A percentile compares a stretch with the other conserved stretches of the same genome.
Conservation (phyloP, 2,888 invertebrate genomes). For the Schrankia costaestrigalis region DNA sequence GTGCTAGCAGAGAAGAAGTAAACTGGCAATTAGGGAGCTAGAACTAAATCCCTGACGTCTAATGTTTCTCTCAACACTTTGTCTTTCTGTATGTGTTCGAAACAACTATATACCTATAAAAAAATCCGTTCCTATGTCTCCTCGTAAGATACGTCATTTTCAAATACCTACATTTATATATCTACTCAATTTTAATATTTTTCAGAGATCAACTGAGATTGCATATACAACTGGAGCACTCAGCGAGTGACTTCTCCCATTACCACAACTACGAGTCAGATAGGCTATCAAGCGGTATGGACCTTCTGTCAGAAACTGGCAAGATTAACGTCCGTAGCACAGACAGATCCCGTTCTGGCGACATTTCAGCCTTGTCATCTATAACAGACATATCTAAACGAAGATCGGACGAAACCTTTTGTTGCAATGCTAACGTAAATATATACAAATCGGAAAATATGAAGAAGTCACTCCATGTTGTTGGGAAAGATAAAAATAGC, state of each 20-base stretch:
- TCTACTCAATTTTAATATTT: neutral
- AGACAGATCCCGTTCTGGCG: slow-evolving; percentile 15
- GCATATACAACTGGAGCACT: slow-evolving; percentile 56
- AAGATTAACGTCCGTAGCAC: slow-evolving; percentile 35
- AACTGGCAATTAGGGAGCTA: too few relatives aligned
- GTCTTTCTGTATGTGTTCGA: too few relatives aligned
- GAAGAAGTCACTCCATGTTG: slow-evolving; percentile 39
- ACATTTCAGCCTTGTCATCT: slow-evolving; percentile 8
- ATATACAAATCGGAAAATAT: slow-evolving; percentile 55
- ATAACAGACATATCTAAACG: slow-evolving; percentile 22
- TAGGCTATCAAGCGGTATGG: slow-evolving; percentile 14
- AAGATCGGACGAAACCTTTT: slow-evolving; percentile 42
- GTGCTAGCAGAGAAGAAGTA: too few relatives aligned
- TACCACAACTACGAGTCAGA: slow-evolving; percentile 51
- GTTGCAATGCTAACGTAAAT: slow-evolving; percentile 53
- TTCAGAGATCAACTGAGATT: slow-evolving; percentile 57
- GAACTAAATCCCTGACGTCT: too few relatives aligned
- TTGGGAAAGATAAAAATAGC: slow-evolving; percentile 38
- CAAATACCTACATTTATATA: neutral
- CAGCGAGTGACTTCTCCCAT: slow-evolving; percentile 50
- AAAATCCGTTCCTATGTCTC: neutral
- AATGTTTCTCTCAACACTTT: too few relatives aligned
- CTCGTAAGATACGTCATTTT: neutral
- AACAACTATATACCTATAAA: too few relatives aligned
- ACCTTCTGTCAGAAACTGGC: slow-evolving; percentile 34